Base-by-base conservation (phyloP, 2,888 invertebrate species). In the Calameuta filiformis region DNA sequence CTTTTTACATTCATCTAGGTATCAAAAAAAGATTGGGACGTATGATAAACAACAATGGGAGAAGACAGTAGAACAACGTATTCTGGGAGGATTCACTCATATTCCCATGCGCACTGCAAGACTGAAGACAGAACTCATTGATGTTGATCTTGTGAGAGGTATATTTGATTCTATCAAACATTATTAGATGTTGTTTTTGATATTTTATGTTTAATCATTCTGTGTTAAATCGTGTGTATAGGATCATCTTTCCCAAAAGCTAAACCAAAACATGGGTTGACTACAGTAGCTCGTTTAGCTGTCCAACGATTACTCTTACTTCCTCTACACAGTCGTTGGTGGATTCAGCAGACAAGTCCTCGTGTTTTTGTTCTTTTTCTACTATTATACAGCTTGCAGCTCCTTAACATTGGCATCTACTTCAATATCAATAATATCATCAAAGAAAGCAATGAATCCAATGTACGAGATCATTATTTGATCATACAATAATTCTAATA, bases 41-140 rank as follows among this genome's bases (percentile, higher is more conserved):
- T 98, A 98, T 93, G 98, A 99, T 93, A 98, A 98, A 91, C 98
- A 98, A 89, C 95, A 97, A 94, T 99, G 98, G 98, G 99, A 99
- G 92, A 97, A 97, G 85, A 97, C 97, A 87, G 96, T 98, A 84
- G 98, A 99, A 90, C 97, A 97, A 91, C 95, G 97, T 87, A 97
- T 98, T 87, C 93, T 97, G 77, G 95, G 96, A 92, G 97, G 97
- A 84, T 95, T 97, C 77, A 95, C 95, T 80, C 96, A 97, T 91
- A 94, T 96, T 78, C 95, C 96, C 71, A 94, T 96, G 90, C 96
- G 96, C 92, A 95, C 95, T 80, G 95, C 96, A 33, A 96, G 95
- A 89, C 93, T 97, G 15, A 97, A 98, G 91, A 96, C 97, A 30
- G 98, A 98, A 89, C 94, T 98, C 73, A 99, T 99, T 83, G 98